Evolutionary conservation across 2,113 vertebrate species (phyloP).

Genomic region (Geococcyx californianus): DNA sequence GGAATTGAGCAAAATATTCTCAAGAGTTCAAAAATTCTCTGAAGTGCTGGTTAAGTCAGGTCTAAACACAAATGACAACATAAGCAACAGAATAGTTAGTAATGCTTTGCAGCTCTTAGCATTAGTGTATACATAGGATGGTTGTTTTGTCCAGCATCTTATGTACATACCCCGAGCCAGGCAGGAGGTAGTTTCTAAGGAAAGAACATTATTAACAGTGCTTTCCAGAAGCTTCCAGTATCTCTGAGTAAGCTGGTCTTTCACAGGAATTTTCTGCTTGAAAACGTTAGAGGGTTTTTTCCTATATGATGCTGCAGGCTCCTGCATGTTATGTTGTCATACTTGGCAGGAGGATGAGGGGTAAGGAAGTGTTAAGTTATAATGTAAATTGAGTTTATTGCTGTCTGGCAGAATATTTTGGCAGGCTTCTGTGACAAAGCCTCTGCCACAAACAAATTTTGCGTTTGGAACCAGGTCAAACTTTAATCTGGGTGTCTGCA

Average conservation of each 20-base stretch:
- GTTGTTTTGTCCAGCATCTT: neutral
- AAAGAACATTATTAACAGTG: neutral
- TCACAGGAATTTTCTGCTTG: slow-evolving; percentile 27
- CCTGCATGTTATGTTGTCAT: slow-evolving; percentile 57
- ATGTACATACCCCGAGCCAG: neutral
- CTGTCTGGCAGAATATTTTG: slow-evolving; percentile 71
- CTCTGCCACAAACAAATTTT: slow-evolving; percentile 68
- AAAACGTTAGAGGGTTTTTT: neutral
- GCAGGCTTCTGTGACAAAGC: slow-evolving; percentile 62
- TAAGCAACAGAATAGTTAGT: neutral
- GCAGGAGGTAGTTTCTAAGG: neutral
- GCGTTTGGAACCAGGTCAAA: slow-evolving; percentile 65
- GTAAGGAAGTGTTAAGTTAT: slow-evolving; percentile 71
- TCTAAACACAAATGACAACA: neutral
- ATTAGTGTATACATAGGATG: rapidly evolving
- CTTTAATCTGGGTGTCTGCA: slow-evolving; percentile 54
- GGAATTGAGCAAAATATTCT: slow-evolving; percentile 35
- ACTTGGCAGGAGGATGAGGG: slow-evolving; percentile 60
- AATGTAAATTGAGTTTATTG: slow-evolving; percentile 74
- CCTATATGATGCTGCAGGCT: neutral
- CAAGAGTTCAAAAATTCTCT: neutral
- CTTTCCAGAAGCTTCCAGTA: slow-evolving; percentile 28
- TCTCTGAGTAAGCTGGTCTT: neutral
- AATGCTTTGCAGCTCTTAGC: neutral
- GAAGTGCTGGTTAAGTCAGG: neutral